These are phyloP conservation scores for Fulmarus glacialis DNA, from an alignment of 2,113 vertebrate genomes.

Conservation along the genomic window DNA sequence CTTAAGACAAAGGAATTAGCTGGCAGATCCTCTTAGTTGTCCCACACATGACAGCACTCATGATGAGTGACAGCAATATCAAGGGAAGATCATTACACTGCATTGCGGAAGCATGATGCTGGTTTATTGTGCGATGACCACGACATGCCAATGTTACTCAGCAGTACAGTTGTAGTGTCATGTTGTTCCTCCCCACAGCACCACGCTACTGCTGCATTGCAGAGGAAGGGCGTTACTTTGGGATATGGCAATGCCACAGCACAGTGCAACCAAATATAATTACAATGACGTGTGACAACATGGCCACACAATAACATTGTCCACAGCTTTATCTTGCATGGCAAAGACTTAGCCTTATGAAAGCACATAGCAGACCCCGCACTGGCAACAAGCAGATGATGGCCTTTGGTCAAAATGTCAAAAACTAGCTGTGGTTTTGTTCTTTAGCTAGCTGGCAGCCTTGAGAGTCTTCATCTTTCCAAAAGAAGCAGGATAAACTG, in stretches of 20 bases:
- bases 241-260: not conserved
- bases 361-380: not conserved
- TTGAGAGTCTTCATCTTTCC: not conserved
- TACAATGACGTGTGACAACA: not conserved
- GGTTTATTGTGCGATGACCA: not conserved
- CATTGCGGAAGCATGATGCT: not conserved
- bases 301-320: rapidly evolving
- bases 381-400: not conserved
- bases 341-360: not conserved
- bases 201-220: not conserved
- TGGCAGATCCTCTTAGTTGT: not conserved
- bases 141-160: not conserved
- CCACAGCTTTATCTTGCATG: not conserved
- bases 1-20: not conserved
- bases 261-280: not conserved
- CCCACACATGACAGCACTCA: not conserved
- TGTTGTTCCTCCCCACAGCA: not conserved
- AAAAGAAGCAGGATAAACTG: not conserved
- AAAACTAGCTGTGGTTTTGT: not conserved
- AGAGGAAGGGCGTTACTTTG: not conserved
- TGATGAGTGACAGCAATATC: not conserved
- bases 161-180: not conserved
- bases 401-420: not conserved
- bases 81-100: not conserved
- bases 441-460: not conserved